Base-by-base conservation (phyloP, 53 echinoderm and acorn worm species). In the Hippasteria phrygiana region DNA sequence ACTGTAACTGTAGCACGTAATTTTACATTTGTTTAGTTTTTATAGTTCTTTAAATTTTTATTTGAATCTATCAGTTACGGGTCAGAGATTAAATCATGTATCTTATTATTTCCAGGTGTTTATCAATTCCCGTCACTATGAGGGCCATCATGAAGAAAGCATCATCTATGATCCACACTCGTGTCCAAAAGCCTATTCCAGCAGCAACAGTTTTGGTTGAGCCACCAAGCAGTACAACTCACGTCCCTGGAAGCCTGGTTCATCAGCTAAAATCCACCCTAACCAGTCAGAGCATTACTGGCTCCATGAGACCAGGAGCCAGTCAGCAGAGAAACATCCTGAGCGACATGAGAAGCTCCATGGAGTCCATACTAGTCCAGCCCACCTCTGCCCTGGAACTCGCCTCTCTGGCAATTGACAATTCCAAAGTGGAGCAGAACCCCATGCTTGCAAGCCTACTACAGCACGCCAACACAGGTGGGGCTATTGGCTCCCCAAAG, bases 121-220 rank as follows among this genome's bases (percentile, higher is more conserved):
- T 94, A 56, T 98, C 99, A 11, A 98, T 98, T 34, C 99, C 99
- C 7, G 91, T 98, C 66, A 98, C 99, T 17, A 98, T 98, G 99
- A 84, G 99, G 35, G 95, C 99, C 43, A 96, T 98, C 67, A 83
- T 98, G 91, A 98, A 97, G 91, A 96, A 94, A 51, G 95, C 96
- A 8, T 81, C 90, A 20, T 74, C 75, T 9, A 92, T 91, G 93
- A 78, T 95, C 75, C 93, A 97, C 43, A 95, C 82, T 0, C 70
- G 81, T 22, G 80, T 88, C 32, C 90, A 80, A 56, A 90, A 90
- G 59, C 53, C 82, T 33, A 73, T 80, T 3, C 90, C 90, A 5
- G 82, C 73, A 1, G 81, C 81, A n/a, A 71, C 70, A 1, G 67
- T 77, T 43, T 26, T 71, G 54, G 73, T 29, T 16, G 72, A 90